Evolutionary conservation across 2,113 vertebrate genomes (phyloP).

Genomic region (Collichthys lucidus): DNA sequence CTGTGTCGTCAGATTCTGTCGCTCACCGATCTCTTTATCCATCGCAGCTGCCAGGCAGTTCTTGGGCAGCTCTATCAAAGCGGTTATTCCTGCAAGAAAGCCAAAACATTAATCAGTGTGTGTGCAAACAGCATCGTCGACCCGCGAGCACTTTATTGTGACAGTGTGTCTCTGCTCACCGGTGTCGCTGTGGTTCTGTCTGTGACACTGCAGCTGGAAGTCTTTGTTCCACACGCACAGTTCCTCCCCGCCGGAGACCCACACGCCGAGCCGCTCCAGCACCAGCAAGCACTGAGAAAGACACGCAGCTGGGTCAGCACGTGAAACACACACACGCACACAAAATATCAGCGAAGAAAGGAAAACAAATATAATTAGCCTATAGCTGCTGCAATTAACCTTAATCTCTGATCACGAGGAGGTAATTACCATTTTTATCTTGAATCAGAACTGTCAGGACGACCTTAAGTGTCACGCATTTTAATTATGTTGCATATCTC

Average conservation of each 20-base stretch:
- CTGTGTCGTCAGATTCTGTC: conserved; percentile 19
- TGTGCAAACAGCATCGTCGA: conserved; percentile 4
- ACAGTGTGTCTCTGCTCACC: conserved; percentile 78
- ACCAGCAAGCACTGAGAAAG: conserved; percentile 89
- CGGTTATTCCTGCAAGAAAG: conserved; percentile 85
- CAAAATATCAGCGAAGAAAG: too few relatives aligned
- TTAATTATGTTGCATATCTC: conserved; percentile 19
- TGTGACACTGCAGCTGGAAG: conserved; percentile 92
- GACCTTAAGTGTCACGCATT: conserved; percentile 25
- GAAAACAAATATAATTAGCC: conserved; percentile 45
- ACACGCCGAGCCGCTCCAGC: conserved; percentile 88
- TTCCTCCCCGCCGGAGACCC: conserved; percentile 93
- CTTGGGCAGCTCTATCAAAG: conserved; percentile 91
- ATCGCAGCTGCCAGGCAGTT: conserved; percentile 91
- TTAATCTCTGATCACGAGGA: conserved; percentile 26
- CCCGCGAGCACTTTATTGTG: too few relatives aligned
- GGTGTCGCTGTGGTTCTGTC: conserved; percentile 88
- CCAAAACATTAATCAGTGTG: conserved; percentile 5
- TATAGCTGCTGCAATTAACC: conserved; percentile 49
- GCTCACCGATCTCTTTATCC: conserved; percentile 93
- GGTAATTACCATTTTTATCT: conserved; percentile 25
- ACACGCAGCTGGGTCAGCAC: too few relatives aligned
- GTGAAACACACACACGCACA: too few relatives aligned
- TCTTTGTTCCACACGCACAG: conserved; percentile 93
- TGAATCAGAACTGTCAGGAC: conserved; percentile 17